Evolutionary conservation across 30 jellyfish, hydroid and myxozoan species (phyloP).

Genomic region (Catostylus mosaicus): DNA sequence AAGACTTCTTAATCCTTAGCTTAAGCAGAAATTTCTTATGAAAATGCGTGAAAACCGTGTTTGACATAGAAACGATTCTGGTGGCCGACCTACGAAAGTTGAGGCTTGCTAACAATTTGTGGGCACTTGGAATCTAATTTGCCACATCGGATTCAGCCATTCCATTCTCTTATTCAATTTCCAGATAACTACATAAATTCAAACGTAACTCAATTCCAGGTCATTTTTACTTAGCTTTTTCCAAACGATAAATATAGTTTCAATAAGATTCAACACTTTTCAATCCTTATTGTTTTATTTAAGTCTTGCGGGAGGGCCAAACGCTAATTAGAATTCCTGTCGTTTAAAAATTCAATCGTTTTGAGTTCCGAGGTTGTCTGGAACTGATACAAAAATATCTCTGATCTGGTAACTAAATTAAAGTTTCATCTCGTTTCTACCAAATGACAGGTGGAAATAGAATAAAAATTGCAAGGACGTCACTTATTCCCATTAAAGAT

Average conservation of each 20-base stretch:
- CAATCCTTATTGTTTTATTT: neutral
- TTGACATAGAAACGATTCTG: too few relatives aligned
- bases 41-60: too few relatives aligned
- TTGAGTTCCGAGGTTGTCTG: neutral
- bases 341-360: neutral
- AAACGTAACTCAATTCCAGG: neutral
- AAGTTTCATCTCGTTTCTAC: neutral
- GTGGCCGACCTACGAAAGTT: too few relatives aligned
- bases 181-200: neutral
- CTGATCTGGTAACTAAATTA: neutral
- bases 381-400: neutral
- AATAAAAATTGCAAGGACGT: neutral
- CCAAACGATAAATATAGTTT: neutral
- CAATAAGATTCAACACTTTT: neutral
- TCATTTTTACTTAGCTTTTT: neutral
- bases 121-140: neutral
- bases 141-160: neutral
- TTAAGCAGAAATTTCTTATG: too few relatives aligned
- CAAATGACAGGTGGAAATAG: neutral
- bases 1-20: too few relatives aligned
- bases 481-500: neutral
- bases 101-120: neutral
- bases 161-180: neutral
- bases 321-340: neutral
- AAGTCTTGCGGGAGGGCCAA: neutral